Evolutionary conservation across 2,888 invertebrate species (phyloP), one percentile per base, ranked within the genome.

Genomic region (Spilarctia lutea): DNA sequence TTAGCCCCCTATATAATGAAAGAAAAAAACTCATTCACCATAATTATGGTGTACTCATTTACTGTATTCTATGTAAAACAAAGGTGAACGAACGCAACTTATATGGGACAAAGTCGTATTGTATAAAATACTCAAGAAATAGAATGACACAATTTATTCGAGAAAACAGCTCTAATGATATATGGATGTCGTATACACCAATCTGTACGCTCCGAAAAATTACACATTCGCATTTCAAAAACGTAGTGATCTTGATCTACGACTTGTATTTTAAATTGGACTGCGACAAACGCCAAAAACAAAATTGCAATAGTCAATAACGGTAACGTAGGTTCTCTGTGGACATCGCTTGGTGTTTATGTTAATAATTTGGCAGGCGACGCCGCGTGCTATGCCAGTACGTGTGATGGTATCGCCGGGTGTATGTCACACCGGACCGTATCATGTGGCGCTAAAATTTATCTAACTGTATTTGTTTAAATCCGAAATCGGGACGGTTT

Each of bases 361-460:
- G 91, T 88, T 89, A 91, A 91, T 91, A 90, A 91, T 92, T 92
- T 92, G 92, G 92, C 92, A 92, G 85, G 81, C 84, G 72, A 79
- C 75, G 79, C 78, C 84, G 83, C 85, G 79, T 77, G 80, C 85
- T 77, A 82, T 85, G 88, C 86, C 86, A 88, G 85, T 85, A 75
- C 52, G 56, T 81, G 75, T 75, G 79, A 85, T 82, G 76, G 69
- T 81, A 83, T 84, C 80, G 63, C 65, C 69, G 68, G 56, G 30
- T 63, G 56, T 76, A 56, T 75, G 70, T 86, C 77, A 83, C 86
- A 85, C 84, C 81, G 82, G 48, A 60, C 30, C 8, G 60, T 66
- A 16, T 20, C 20, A 27, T 66, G 27, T 67, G n/a, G 27, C 27
- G 56, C 56, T 67, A 27, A 27, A 52, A 67, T 72, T 67, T 72